Evolutionary conservation across 2,113 vertebrate species (phyloP).

Genomic region (Isurus oxyrinchus): DNA sequence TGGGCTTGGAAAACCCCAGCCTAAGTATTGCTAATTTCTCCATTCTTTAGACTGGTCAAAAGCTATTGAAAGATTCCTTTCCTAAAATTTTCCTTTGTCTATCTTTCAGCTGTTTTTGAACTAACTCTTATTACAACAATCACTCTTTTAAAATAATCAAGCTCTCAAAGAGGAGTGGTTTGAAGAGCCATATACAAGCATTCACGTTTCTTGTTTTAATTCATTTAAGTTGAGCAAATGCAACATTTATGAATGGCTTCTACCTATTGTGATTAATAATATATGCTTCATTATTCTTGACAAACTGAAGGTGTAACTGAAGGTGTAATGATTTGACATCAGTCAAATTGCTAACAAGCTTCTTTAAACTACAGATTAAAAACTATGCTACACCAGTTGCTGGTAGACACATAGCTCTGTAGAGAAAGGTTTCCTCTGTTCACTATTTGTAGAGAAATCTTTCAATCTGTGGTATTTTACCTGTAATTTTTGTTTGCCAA

Average conservation of each 20-base stretch:
- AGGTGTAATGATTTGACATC: neutral
- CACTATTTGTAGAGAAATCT: neutral
- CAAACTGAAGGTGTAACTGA: neutral
- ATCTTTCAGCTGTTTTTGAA: neutral
- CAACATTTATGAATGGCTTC: neutral
- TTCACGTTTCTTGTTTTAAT: neutral
- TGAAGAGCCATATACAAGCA: neutral
- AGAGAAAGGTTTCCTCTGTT: no score
- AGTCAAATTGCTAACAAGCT: neutral
- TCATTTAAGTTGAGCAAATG: neutral
- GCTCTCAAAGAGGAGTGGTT: neutral
- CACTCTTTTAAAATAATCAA: neutral
- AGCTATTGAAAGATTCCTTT: neutral
- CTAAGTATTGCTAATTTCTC: neutral
- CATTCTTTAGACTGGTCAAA: neutral
- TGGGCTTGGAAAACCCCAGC: no score
- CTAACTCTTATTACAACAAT: neutral
- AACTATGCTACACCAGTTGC: neutral
- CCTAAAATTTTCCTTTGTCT: neutral
- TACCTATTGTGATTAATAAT: neutral
- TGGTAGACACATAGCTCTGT: neutral
- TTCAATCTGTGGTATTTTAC: neutral
- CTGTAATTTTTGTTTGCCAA: neutral
- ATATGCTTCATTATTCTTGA: neutral
- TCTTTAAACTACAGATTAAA: neutral